Base-by-base conservation (phyloP, 1,140 invertebrate species). In the Harlomillsia oculata region DNA sequence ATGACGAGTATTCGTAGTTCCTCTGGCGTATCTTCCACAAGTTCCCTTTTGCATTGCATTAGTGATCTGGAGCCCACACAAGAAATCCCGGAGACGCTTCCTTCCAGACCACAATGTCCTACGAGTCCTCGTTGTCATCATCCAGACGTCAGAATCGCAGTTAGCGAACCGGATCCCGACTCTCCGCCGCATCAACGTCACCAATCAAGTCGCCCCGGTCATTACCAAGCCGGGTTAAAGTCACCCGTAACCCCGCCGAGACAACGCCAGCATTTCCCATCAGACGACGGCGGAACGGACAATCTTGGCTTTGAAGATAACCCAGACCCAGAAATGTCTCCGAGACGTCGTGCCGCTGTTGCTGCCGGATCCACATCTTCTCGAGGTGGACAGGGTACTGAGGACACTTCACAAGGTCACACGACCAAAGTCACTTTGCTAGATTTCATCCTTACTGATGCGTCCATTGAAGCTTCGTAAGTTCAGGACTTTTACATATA, bases 401-500 rank as follows among this genome's bases (percentile, higher is more conserved):
- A 30, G 20, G 23, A 23, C 45, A 57, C 66, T 57, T 62, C 43
- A 49, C 21, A 53, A 20, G 21, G 58, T 52, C 41, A 64, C 67
- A 25, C 67, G 66, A 28, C 69, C 67, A 56, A 39, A 60, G 63
- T 68, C 37, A 70, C 75, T 53, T 61, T 75, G 52, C 72, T 77
- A 59, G 73, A 76, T 60, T 70, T 75, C 40, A 67, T 76, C 21
- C 64, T 78, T 18, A 69, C 70, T 39, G 75, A 72, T 55, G 71
- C 71, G 5, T 72, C 70, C 53, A 67, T 76, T 5, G 76, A 77
- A 67, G 74, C 75, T 26, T 76, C 75, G 76, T 77, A 72, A 74
- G 74, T 34, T 8, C 32, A 34, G n/a, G n/a, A 34, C n/a, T 34
- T 34, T 34, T n/a, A n/a, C n/a, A n/a, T n/a, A n/a, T n/a, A n/a